phyloP scores from a whole-genome alignment of 2,888 invertebrate genomes.

The Petrophora chlorosata region DNA sequence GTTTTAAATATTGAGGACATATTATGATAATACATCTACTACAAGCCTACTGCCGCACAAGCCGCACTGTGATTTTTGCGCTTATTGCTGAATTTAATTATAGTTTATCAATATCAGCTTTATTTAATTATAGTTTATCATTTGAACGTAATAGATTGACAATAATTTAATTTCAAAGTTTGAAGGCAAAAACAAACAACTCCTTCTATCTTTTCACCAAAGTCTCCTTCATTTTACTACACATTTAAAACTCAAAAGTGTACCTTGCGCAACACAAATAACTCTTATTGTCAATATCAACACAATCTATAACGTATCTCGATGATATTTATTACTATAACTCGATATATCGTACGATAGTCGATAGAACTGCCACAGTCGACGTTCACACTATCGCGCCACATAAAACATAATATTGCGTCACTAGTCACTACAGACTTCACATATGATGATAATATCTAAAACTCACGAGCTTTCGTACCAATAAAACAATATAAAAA shows the following conservation, averaged over 20 bases:
- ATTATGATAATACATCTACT: too few relatives aligned
- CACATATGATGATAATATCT: constrained; percentile 60
- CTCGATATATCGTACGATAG: constrained; percentile 28
- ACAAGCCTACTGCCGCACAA: too few relatives aligned
- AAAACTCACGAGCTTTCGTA: constrained; percentile 69
- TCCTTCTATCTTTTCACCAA: too few relatives aligned
- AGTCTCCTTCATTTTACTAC: too few relatives aligned
- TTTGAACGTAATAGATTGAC: too few relatives aligned
- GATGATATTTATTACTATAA: constrained; percentile 32
- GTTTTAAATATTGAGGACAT: too few relatives aligned
- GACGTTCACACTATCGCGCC: constrained; percentile 33
- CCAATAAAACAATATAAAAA: constrained; percentile 80
- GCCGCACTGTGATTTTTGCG: too few relatives aligned
- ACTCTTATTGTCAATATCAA: constrained; percentile 32
- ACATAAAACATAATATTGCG: constrained; percentile 54
- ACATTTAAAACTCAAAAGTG: neutral
- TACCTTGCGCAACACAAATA: constrained; percentile 15
- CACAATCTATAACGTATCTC: constrained; percentile 35
- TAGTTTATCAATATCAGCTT: too few relatives aligned
- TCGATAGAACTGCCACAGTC: constrained; percentile 12
- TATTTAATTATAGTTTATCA: too few relatives aligned
- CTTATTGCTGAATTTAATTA: too few relatives aligned
- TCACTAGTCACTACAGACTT: constrained; percentile 52
- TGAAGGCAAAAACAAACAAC: neutral
- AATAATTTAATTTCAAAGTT: too few relatives aligned